These are phyloP conservation scores for Mus musculus DNA, from an alignment of 2,113 vertebrate genomes.

Conservation along the genomic window DNA sequence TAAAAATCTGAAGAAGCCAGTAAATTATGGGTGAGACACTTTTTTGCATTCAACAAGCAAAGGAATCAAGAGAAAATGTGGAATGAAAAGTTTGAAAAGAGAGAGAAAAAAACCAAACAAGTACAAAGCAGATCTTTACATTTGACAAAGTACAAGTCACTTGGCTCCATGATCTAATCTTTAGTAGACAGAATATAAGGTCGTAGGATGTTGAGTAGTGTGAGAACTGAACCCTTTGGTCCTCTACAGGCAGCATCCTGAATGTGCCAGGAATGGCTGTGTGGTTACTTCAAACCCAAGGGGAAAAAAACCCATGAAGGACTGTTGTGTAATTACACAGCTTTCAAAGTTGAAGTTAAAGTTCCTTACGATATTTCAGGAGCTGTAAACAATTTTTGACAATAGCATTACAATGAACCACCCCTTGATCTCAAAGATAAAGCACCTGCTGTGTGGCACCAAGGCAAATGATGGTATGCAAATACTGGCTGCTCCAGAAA, in stretches of 20 bases:
- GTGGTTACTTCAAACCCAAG: slow-evolving; percentile 57
- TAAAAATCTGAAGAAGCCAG: slow-evolving; percentile 88
- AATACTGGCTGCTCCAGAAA: not conserved
- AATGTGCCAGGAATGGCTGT: slow-evolving; percentile 62
- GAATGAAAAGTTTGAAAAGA: slow-evolving; percentile 65
- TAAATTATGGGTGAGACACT: slow-evolving; percentile 85
- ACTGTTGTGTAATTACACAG: not conserved
- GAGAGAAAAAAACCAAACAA: slow-evolving; percentile 55
- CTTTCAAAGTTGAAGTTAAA: slow-evolving; percentile 25
- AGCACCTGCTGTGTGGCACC: fast-evolving
- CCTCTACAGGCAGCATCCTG: slow-evolving; percentile 67
- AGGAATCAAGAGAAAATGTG: slow-evolving; percentile 60
- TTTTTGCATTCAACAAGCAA: slow-evolving; percentile 86
- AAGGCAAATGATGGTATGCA: no score
- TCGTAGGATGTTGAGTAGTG: slow-evolving; percentile 75
- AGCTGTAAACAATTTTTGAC: not conserved
- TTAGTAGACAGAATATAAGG: slow-evolving; percentile 80
- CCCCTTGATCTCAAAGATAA: not conserved
- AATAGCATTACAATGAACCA: fast-evolving
- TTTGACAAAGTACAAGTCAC: slow-evolving; percentile 91
- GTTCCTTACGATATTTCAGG: not conserved
- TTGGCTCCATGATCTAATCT: slow-evolving; percentile 82
- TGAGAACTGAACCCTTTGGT: slow-evolving; percentile 76
- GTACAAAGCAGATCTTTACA: slow-evolving; percentile 84
- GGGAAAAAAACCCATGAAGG: not conserved